Percentiles rank a stretch among this genome's conserved stretches.
These are phyloP conservation scores for Petrocephalus sullivani DNA, from an alignment of 2,797 vertebrate species.

Conservation along the genomic window DNA sequence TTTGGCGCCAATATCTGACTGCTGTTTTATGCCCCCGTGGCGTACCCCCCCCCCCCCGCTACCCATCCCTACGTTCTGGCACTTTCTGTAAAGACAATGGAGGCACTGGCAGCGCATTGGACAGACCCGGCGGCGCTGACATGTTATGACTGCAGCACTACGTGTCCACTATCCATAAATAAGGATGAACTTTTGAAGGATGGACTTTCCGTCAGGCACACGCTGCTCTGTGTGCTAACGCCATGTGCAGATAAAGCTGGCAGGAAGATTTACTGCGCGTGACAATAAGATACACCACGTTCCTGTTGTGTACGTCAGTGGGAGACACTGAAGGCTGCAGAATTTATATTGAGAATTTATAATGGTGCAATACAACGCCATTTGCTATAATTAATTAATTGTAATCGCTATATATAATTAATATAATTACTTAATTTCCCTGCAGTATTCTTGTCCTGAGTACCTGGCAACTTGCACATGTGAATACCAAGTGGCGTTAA, in stretches of 20 bases:
- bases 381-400: not conserved
- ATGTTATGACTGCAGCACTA: not conserved
- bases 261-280: not conserved
- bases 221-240: not conserved
- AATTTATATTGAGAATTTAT: not conserved
- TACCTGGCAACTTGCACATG: not conserved
- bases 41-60: not conserved
- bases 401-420: not conserved
- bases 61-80: not conserved
- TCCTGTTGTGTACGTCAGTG: not conserved
- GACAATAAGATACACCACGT: not conserved
- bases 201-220: not conserved
- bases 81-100: not conserved
- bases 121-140: not conserved
- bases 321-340: not conserved
- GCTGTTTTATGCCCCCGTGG: not conserved
- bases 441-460: not conserved
- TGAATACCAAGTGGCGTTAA: not conserved
- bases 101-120: too few species aligned
- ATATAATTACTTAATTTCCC: not conserved
- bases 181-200: not conserved
- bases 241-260: not conserved
- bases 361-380: not conserved
- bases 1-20: not conserved
- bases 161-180: not conserved